These are phyloP conservation scores for Drosophila bifasciata DNA, from an alignment of 1,140 invertebrate species.

Conservation along the genomic window DNA sequence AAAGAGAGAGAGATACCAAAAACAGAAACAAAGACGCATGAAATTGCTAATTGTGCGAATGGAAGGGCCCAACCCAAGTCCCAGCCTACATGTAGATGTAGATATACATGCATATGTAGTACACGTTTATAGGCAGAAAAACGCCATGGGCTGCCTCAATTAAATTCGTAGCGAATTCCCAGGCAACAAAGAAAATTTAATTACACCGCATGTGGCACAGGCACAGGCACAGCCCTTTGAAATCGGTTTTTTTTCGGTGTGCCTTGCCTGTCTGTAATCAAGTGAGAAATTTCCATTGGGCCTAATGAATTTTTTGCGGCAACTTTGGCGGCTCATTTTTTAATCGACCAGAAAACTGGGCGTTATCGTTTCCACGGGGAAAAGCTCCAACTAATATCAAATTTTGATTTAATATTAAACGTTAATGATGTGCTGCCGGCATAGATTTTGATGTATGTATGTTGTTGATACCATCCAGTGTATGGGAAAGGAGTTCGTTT, in stretches of 20 bases:
- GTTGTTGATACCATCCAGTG: slow-evolving; percentile 14
- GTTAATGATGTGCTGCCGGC: slow-evolving; percentile 51
- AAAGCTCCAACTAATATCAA: slow-evolving; percentile 41
- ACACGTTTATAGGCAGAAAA: slow-evolving; percentile 35
- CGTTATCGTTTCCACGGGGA: slow-evolving; percentile 47
- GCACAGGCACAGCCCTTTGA: slow-evolving; percentile 54
- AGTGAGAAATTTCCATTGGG: slow-evolving; percentile 67
- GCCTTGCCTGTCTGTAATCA: slow-evolving; percentile 70
- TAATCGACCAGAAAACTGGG: slow-evolving; percentile 69
- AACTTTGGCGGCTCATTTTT: slow-evolving; percentile 32
- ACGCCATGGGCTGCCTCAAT: slow-evolving; percentile 68
- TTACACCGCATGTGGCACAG: slow-evolving; percentile 72
- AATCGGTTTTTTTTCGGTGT: slow-evolving; percentile 61
- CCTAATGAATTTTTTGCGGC: slow-evolving; percentile 70
- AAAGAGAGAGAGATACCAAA: background rate
- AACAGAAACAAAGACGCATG: slow-evolving; percentile 65
- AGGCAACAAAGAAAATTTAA: slow-evolving; percentile 79
- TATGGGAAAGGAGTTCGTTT: slow-evolving; percentile 57
- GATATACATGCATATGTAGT: slow-evolving; percentile 1
- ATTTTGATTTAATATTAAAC: slow-evolving; percentile 43
- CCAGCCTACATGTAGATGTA: slow-evolving; percentile 13
- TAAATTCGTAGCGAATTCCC: slow-evolving; percentile 79
- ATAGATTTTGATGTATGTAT: background rate
- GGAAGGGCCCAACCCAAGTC: slow-evolving; percentile 53
- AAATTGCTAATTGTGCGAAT: slow-evolving; percentile 79